Conservation (phyloP, 2,888 invertebrate genomes). For the Pandemis cinnamomeana region DNA sequence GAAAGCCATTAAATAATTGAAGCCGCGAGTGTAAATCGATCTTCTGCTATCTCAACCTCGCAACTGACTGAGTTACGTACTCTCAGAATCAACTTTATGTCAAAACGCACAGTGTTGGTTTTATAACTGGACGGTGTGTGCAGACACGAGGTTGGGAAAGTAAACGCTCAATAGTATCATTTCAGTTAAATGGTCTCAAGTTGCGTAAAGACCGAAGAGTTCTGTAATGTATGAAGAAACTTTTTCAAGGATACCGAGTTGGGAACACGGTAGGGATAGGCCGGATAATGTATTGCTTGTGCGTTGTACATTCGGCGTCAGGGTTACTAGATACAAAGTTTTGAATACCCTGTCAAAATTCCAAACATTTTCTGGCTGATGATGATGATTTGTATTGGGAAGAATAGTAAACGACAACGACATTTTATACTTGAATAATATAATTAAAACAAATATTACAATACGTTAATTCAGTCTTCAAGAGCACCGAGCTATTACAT, state of each 20-base stretch:
- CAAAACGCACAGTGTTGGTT: background rate
- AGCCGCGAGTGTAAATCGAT: background rate
- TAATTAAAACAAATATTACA: conserved; percentile 18
- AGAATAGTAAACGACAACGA: background rate
- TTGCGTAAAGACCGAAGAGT: conserved; percentile 37
- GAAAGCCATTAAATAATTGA: conserved; percentile 38
- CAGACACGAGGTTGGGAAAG: background rate
- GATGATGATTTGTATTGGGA: background rate
- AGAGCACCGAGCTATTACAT: background rate
- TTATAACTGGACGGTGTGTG: background rate
- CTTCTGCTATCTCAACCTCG: background rate
- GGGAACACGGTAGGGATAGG: conserved; percentile 20
- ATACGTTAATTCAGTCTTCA: conserved; percentile 1
- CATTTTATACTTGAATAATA: conserved; percentile 9
- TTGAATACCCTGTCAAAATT: no score
- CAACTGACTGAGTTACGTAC: background rate
- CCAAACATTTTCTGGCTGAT: no score
- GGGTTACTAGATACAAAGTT: no score
- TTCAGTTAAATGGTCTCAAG: conserved; percentile 39
- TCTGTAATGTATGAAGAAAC: conserved; percentile 39
- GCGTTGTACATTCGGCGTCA: background rate
- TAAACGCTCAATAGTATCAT: conserved; percentile 23
- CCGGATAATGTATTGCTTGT: conserved; percentile 12
- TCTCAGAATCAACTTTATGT: background rate
- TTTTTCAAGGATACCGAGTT: conserved; percentile 40